Evolutionary conservation across 2,888 invertebrate genomes (phyloP).

Genomic region (Crepidodera aurea): DNA sequence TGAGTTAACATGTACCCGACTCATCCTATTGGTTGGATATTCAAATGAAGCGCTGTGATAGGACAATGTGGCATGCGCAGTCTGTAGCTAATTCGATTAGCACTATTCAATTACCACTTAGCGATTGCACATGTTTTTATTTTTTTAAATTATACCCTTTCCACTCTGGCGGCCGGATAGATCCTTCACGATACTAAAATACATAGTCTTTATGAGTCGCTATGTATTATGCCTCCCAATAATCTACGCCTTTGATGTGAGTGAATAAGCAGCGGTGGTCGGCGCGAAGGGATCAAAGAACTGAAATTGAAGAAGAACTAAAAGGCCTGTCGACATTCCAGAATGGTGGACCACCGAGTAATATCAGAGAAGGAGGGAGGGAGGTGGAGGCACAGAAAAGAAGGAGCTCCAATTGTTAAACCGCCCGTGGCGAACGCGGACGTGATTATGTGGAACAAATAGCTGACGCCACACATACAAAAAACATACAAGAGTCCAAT

Average conservation of each 20-base stretch:
- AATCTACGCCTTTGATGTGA: constrained; percentile 2
- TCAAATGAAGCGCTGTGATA: too few relatives aligned
- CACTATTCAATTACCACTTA: too few relatives aligned
- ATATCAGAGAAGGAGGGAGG: constrained; percentile 17
- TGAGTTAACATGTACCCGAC: too few relatives aligned
- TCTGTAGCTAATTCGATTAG: too few relatives aligned
- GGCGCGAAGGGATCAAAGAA: constrained; percentile 53
- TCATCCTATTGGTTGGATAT: too few relatives aligned
- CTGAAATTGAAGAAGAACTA: constrained; percentile 38
- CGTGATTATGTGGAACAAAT: constrained; percentile 55
- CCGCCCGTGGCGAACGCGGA: constrained; percentile 54
- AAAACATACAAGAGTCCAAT: not conserved
- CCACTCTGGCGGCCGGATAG: too few relatives aligned
- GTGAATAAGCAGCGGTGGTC: constrained; percentile 18
- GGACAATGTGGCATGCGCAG: too few relatives aligned
- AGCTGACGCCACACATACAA: constrained; percentile 29
- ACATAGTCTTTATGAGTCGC: too few relatives aligned
- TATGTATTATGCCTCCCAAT: too few relatives aligned
- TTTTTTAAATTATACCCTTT: too few relatives aligned
- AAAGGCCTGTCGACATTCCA: constrained; percentile 52
- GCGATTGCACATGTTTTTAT: too few relatives aligned
- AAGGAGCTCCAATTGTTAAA: constrained; percentile 20
- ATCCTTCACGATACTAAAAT: too few relatives aligned
- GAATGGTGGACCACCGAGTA: constrained; percentile 46
- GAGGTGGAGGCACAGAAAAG: not conserved